Base-by-base conservation (phyloP, 2,113 vertebrate species). In the Amblyopsis rosae region DNA sequence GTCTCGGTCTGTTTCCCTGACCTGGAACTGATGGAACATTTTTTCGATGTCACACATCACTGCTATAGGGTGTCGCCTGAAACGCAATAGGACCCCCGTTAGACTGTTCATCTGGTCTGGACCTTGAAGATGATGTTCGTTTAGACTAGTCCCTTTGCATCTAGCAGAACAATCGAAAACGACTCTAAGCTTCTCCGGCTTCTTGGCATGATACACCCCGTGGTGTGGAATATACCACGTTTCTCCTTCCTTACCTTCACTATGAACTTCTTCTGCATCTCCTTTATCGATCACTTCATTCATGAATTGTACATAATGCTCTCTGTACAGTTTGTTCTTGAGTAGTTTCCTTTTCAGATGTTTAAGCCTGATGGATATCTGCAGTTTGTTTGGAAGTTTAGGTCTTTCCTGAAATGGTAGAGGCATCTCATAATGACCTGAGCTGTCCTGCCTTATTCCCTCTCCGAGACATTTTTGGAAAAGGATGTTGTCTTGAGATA, bases 211-310 rank as follows among this genome's bases (percentile, higher is more conserved):
- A 11, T 67, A 64, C 6, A 61, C 26, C 1, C 64, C 64, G 53
- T 73, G 72, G 47, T 67, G 72, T 12, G 73, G 66, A 50, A 65
- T 72, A 19, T 72, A 72, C 69, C 53, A 64, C 47, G 41, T 65
- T 15, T 72, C 69, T 47, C 61, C 69, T 33, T 65, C 54, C 35
- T 65, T 65, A 13, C 53, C 54, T 19, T 72, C 26, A 59, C 59
- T 46, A 12, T 65, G 9, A 48, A 65, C 55, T 19, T 57, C 35
- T 41, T 65, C 59, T 9, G 16, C 56, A 17, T 71, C 57, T 12
- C 62, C 19, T 17, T 11, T 70, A 45, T 77, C 53, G 12, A 72
- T 67, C 1, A 72, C 59, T 0, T 77, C 48, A 6, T 67, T 46
- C 57, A 77, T 67, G 50, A 65, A 67, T 1, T 50, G 49, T 0